Evolutionary conservation across 2,113 vertebrate species (phyloP).

Genomic region (Tautogolabrus adspersus): DNA sequence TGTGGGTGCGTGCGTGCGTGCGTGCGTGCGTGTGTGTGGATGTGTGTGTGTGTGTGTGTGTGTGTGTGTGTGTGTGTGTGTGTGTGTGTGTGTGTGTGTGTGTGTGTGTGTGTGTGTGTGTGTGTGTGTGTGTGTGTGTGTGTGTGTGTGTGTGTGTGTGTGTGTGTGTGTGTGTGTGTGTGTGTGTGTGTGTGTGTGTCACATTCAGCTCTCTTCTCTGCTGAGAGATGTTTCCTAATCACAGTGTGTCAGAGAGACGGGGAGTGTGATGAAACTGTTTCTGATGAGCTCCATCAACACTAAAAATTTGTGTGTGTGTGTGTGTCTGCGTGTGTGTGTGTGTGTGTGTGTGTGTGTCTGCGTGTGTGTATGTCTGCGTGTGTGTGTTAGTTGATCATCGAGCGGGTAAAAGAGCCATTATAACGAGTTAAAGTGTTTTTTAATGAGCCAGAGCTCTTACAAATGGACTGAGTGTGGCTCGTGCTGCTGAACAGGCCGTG

Average conservation of each 20-base stretch:
- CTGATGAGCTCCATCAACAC: conserved; percentile 5
- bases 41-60: no score
- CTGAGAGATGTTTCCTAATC: conserved; percentile 29
- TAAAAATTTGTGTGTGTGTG: conserved; percentile 28
- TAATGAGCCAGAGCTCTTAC: conserved; percentile 66
- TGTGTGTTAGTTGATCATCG: conserved; percentile 15
- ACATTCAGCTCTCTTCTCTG: conserved; percentile 5
- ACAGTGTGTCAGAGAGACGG: conserved; percentile 17
- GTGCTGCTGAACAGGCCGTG: conserved; percentile 34
- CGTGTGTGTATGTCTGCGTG: conserved; percentile 20
- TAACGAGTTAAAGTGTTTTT: conserved; percentile 55
- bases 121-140: no score
- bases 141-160: no score
- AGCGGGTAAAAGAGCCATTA: conserved; percentile 50
- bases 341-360: conserved; percentile 17
- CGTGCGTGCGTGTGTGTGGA: no score
- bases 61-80: no score
- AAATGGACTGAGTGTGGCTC: conserved; percentile 47
- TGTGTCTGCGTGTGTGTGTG: not conserved
- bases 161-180: not conserved
- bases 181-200: not conserved
- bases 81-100: no score
- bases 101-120: no score
- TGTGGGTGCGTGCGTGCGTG: not conserved
- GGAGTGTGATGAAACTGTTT: conserved; percentile 30